A percentile compares a stretch with the other conserved stretches of the same genome.
Conservation (phyloP, 2,113 vertebrate genomes). For the Eretmochelys imbricata region DNA sequence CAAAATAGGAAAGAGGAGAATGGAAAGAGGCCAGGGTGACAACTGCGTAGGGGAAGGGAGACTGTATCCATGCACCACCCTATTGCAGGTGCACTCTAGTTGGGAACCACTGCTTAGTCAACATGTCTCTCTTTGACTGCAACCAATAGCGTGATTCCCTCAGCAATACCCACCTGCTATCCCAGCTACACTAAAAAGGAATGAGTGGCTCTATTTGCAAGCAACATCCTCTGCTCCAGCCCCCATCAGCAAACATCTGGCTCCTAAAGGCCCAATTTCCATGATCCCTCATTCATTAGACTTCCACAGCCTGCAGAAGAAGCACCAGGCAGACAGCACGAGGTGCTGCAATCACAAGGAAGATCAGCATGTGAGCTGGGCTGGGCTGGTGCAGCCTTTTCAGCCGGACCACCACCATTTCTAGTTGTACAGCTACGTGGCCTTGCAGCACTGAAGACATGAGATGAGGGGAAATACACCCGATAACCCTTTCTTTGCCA, state of each 20-base stretch:
- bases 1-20: background rate
- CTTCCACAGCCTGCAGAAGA: background rate
- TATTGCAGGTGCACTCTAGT: background rate
- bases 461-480: fast-evolving
- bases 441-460: background rate
- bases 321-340: background rate
- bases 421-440: background rate
- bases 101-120: background rate
- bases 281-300: fast-evolving
- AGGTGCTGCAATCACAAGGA: fast-evolving
- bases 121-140: background rate
- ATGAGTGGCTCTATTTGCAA: background rate
- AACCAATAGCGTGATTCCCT: background rate
- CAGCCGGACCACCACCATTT: background rate
- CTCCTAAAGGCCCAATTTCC: fast-evolving
- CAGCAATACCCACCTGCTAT: background rate
- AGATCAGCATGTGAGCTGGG: fast-evolving
- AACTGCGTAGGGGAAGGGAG: background rate
- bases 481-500: background rate
- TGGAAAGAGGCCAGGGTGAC: background rate
- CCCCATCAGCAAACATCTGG: background rate
- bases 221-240: background rate
- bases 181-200: background rate
- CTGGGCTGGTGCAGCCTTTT: background rate
- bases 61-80: too few species aligned